Base-by-base conservation (phyloP, 2,797 vertebrate species). In the Geotrypetes seraphini region DNA sequence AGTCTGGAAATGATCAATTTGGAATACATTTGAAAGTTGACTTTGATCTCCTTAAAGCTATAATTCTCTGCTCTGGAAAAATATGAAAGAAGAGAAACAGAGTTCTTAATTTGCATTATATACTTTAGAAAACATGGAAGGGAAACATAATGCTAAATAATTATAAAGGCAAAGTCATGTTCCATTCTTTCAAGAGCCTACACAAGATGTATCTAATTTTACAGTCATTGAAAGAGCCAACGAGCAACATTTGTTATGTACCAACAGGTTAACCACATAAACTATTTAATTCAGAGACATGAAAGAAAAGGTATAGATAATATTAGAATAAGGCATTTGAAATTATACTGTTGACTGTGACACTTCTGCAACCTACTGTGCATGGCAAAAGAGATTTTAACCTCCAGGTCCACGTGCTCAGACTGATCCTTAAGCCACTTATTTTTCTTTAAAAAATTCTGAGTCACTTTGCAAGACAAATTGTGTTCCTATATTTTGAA, bases 1-100 rank as follows among this genome's bases (percentile, higher is more conserved):
- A 63, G 65, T 62, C 65, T 58, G 47, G 53, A 71, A 63, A 71
- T 71, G 66, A 67, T 66, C 67, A 71, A 65, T 71, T 71, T 69
- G 54, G 67, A 65, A 63, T 71, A 63, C 57, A 54, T 71, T 54
- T 69, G 58, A 69, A 73, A 61, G 36, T 61, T 63, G 54, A 50
- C 70, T 73, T 73, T 73, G 67, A 73, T 73, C 67, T 73, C 29
- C 46, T 46, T 63, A 59, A 63, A 67, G 40, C 52, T 69, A 66
- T 63, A 63, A 70, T 48, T 63, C 43, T 63, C 54, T 31, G 54
- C 43, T 53, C 55, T 51, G 25, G 49, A 65, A 53, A 47, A 63
- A 65, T 48, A 74, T 74, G 57, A 60, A 58, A 69, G 69, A 60
- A 69, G 67, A 56, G 50, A 59, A 57, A 55, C 32, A 37, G 48